phyloP scores from a whole-genome alignment of 2,888 invertebrate genomes.

The Kuschelorhynchus macadamiae region DNA sequence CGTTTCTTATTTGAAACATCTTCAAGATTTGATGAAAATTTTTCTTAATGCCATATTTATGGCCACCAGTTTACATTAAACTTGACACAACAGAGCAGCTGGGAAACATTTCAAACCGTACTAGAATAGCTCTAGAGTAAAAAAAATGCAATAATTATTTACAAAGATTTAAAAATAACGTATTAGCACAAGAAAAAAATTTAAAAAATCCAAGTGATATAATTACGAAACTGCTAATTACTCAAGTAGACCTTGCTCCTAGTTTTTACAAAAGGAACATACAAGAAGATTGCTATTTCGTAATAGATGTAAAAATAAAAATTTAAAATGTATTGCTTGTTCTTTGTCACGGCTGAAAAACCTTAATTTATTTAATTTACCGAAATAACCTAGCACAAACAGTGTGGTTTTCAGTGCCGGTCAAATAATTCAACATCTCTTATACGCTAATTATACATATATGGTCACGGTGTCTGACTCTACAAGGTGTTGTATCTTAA shows the following conservation, averaged over 20 bases:
- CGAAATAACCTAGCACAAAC: constrained; percentile 20
- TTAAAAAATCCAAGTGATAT: background rate
- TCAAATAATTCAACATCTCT: constrained; percentile 17
- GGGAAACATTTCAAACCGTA: too few relatives aligned
- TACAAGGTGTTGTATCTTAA: constrained; percentile 45
- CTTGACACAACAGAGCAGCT: too few relatives aligned
- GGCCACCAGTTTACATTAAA: too few relatives aligned
- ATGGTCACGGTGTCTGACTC: constrained; percentile 56
- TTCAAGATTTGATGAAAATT: too few relatives aligned
- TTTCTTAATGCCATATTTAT: too few relatives aligned
- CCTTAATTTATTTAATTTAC: constrained; percentile 23
- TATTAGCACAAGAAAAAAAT: background rate
- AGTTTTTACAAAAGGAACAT: constrained; percentile 6
- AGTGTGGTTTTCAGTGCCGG: constrained; percentile 25
- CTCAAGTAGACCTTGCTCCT: background rate
- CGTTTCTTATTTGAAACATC: too few relatives aligned
- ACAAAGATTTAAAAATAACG: too few relatives aligned
- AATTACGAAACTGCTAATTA: background rate
- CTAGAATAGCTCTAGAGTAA: too few relatives aligned
- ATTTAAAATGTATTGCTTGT: constrained; percentile 2
- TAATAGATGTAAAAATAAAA: background rate
- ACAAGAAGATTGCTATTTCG: background rate
- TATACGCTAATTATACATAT: constrained; percentile 18
- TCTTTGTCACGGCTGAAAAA: constrained; percentile 10
- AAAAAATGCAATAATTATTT: too few relatives aligned